Evolutionary conservation across 1,140 invertebrate genomes (phyloP).

Genomic region (Leptinotarsa texana): DNA sequence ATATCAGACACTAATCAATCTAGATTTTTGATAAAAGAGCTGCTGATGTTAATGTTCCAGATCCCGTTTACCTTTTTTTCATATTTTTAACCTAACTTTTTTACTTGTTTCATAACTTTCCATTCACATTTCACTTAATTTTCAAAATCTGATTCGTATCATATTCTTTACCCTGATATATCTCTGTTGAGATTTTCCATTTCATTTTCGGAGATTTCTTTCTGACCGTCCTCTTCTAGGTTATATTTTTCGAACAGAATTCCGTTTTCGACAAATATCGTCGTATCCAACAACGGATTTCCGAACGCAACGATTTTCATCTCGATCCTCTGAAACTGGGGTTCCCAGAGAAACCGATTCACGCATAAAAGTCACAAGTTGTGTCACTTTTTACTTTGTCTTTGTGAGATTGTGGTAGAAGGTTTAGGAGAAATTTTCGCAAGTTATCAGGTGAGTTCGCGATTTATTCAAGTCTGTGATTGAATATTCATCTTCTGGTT

Average conservation of each 20-base stretch:
- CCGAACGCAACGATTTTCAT: slow-evolving; percentile 59
- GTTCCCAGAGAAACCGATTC: slow-evolving; percentile 10
- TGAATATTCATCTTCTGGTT: no score
- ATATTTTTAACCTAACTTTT: no score
- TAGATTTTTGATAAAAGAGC: no score
- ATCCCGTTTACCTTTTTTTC: no score
- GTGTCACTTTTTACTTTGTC: background rate
- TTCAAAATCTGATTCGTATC: background rate
- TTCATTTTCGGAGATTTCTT: slow-evolving; percentile 55
- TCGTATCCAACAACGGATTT: slow-evolving; percentile 69
- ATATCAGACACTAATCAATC: no score
- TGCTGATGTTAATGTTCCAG: no score
- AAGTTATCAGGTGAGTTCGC: no score
- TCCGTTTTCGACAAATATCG: slow-evolving; percentile 57
- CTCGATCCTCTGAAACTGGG: slow-evolving; percentile 14
- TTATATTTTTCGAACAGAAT: slow-evolving; percentile 63
- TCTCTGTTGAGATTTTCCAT: slow-evolving; percentile 45
- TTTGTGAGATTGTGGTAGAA: no score
- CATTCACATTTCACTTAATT: no score
- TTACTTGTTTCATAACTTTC: no score
- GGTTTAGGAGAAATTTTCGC: no score
- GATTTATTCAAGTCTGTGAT: no score
- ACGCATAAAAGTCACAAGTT: background rate
- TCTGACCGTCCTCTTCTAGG: slow-evolving; percentile 58
- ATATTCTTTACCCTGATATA: slow-evolving; percentile 36